Evolutionary conservation across 2,797 vertebrate genomes (phyloP).

Genomic region (Alcedo quadribrachys): DNA sequence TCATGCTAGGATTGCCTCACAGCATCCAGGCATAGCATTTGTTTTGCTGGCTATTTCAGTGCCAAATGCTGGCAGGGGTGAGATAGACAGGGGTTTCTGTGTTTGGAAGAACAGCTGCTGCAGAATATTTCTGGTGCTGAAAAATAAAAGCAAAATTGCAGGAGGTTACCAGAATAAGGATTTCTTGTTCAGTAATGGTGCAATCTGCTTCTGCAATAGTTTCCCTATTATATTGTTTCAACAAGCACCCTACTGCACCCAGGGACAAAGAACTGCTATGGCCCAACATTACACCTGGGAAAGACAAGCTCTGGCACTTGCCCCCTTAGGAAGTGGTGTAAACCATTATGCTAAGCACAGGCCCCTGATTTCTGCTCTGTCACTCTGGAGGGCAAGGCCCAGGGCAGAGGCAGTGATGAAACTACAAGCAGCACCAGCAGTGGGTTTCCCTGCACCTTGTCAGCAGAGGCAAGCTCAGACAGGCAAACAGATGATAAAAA

Average conservation of each 20-base stretch:
- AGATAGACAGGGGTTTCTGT: background rate
- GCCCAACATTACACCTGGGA: background rate
- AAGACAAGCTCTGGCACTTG: background rate
- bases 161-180: conserved; percentile 5
- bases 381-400: background rate
- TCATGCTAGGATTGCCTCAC: background rate
- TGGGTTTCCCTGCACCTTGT: background rate
- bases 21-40: background rate
- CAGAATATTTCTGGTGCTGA: background rate
- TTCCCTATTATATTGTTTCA: conserved; percentile 6
- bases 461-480: background rate
- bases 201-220: background rate
- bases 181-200: background rate
- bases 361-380: background rate
- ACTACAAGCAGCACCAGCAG: background rate
- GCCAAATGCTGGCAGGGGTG: background rate
- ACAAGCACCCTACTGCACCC: background rate
- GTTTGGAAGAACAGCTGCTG: background rate
- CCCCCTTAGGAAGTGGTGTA: background rate
- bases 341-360: background rate
- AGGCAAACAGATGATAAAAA: conserved; percentile 20
- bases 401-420: background rate
- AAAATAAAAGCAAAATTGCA: conserved; percentile 15
- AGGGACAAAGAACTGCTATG: background rate
- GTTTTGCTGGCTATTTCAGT: background rate